Conservation (phyloP, 2,888 invertebrate genomes). For the Polydrusus tereticollis region DNA sequence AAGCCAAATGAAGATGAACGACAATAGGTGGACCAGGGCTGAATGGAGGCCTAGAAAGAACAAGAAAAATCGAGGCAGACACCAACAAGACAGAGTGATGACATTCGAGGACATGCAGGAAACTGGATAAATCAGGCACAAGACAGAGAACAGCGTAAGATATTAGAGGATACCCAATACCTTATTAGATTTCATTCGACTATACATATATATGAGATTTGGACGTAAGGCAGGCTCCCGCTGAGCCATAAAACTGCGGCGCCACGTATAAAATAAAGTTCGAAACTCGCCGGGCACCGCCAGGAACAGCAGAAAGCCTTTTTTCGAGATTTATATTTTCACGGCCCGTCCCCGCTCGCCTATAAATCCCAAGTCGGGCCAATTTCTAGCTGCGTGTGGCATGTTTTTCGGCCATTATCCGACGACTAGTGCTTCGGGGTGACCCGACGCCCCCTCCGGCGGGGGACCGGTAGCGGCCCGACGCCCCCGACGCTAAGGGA, state of each 20-base stretch:
- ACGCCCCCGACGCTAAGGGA: no score
- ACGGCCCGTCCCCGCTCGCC: slow-evolving; percentile 11
- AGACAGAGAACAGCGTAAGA: no score
- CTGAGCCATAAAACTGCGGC: background rate
- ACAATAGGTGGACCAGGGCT: no score
- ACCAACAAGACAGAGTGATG: no score
- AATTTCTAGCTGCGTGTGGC: slow-evolving; percentile 23
- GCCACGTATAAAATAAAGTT: background rate
- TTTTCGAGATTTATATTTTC: slow-evolving; percentile 15
- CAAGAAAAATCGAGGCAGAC: no score
- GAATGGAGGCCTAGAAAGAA: no score
- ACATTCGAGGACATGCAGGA: no score
- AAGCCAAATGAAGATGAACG: no score
- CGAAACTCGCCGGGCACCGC: background rate
- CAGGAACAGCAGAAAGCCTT: background rate
- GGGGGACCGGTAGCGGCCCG: background rate
- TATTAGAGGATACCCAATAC: no score
- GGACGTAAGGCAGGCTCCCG: background rate
- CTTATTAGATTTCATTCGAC: no score
- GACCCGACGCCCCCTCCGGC: background rate
- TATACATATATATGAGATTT: no score
- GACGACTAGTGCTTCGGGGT: slow-evolving; percentile 14
- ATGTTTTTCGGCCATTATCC: slow-evolving; percentile 23
- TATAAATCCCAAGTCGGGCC: slow-evolving; percentile 15
- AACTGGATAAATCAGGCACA: no score